A percentile compares a stretch with the other conserved stretches of the same genome.
Conservation (phyloP, 1,140 invertebrate genomes). For the Ctenoplectra terminalis region DNA sequence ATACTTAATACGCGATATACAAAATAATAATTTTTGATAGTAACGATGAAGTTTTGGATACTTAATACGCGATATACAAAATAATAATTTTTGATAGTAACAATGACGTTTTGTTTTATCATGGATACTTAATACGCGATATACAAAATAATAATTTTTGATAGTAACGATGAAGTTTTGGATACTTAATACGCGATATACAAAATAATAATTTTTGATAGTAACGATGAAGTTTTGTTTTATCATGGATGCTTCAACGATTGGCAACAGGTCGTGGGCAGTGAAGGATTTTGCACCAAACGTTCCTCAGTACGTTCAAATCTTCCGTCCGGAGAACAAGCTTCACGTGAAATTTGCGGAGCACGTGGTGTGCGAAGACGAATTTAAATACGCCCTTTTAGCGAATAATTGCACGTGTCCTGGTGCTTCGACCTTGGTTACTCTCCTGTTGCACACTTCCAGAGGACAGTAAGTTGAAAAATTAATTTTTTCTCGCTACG, state of each 20-base stretch:
- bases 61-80: no score
- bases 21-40: no score
- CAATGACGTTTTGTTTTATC: no score
- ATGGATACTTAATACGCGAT: no score
- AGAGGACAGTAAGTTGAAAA: conserved; percentile 93
- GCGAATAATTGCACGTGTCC: conserved; percentile 99
- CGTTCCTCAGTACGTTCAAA: conserved; percentile 98
- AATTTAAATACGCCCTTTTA: conserved; percentile 97
- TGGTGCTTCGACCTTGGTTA: conserved; percentile 97
- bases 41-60: no score
- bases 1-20: no score
- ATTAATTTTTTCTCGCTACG: not conserved
- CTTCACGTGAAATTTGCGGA: conserved; percentile 99
- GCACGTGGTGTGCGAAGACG: conserved; percentile 98
- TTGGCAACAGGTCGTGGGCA: conserved; percentile 92
- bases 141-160: no score
- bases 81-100: no score
- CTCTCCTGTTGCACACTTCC: conserved; percentile 96
- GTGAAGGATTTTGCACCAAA: conserved; percentile 98
- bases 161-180: no score
- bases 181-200: no score
- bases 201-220: no score
- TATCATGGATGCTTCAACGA: conserved; percentile 1
- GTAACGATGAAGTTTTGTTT: no score
- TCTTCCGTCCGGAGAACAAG: conserved; percentile 98